Percentiles rank a stretch among this genome's conserved stretches.
Conservation (phyloP, 2,888 invertebrate genomes). For the Drosophila borealis region DNA sequence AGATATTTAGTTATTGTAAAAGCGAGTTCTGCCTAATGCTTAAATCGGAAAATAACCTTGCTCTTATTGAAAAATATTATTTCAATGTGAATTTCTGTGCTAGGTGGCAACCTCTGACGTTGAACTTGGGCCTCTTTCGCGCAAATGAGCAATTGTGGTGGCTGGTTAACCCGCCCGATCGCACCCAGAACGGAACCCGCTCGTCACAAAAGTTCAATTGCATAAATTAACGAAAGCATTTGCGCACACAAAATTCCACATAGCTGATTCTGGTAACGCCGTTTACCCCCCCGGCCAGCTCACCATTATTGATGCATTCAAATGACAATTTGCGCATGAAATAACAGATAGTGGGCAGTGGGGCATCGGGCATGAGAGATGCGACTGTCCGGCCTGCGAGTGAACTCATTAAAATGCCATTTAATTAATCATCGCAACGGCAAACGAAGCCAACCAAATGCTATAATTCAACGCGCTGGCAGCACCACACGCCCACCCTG, state of each 20-base stretch:
- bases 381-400: conserved; percentile 42
- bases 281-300: conserved; percentile 27
- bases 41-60: too few species aligned
- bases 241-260: conserved; percentile 55
- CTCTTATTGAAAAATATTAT: too few species aligned
- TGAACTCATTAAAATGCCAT: conserved; percentile 83
- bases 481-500: neutral
- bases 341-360: neutral
- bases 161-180: neutral
- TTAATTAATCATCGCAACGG: conserved; percentile 79
- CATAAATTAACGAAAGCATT: conserved; percentile 73
- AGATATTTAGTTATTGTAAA: too few species aligned
- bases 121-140: conserved; percentile 24
- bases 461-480: conserved; percentile 71
- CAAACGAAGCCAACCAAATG: conserved; percentile 70
- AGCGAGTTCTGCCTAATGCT: too few species aligned
- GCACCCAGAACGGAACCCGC: neutral
- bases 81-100: neutral
- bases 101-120: conserved; percentile 9
- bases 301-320: conserved; percentile 71
- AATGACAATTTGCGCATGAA: conserved; percentile 49
- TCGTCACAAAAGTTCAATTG: conserved; percentile 70
- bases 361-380: conserved; percentile 5
- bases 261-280: conserved; percentile 41
- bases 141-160: conserved; percentile 13